Percentiles rank a stretch among this genome's conserved stretches.
These are phyloP conservation scores for Chionodraco myersi DNA, from an alignment of 2,113 vertebrate species.

Conservation along the genomic window DNA sequence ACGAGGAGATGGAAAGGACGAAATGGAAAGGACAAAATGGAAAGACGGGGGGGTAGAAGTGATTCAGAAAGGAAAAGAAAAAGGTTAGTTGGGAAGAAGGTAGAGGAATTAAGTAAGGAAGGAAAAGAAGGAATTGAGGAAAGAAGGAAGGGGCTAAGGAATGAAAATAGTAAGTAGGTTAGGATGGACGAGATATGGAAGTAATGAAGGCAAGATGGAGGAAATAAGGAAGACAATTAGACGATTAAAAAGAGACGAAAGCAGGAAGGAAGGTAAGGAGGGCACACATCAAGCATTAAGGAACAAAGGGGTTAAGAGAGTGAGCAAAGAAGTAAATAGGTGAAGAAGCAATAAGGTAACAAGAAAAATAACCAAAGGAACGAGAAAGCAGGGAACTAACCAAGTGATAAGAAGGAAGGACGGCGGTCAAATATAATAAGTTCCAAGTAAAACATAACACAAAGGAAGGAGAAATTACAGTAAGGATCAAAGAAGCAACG, in stretches of 20 bases:
- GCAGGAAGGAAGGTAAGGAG: neutral
- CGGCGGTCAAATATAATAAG: too few relatives aligned
- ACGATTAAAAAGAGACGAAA: too few relatives aligned
- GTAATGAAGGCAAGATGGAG: neutral
- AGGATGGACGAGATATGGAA: neutral
- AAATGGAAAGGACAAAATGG: neutral
- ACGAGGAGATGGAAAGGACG: slow-evolving; percentile 5
- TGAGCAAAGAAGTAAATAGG: neutral
- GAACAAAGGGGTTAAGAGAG: neutral
- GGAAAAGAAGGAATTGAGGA: neutral
- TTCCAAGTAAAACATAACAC: too few relatives aligned
- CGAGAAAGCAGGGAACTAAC: too few relatives aligned
- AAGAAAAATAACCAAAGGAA: too few relatives aligned
- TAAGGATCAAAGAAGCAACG: too few relatives aligned
- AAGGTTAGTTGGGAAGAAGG: neutral
- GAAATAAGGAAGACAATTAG: too few relatives aligned
- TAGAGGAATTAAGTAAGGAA: neutral
- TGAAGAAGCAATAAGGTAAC: neutral
- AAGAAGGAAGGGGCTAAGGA: neutral
- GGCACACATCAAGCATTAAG: neutral
- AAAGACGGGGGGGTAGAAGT: neutral
- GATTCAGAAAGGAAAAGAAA: neutral
- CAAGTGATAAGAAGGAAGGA: too few relatives aligned
- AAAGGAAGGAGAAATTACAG: neutral
- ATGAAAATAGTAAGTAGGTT: neutral